Base-by-base conservation (phyloP, 2,797 vertebrate species). In the Gephyroberyx darwinii region DNA sequence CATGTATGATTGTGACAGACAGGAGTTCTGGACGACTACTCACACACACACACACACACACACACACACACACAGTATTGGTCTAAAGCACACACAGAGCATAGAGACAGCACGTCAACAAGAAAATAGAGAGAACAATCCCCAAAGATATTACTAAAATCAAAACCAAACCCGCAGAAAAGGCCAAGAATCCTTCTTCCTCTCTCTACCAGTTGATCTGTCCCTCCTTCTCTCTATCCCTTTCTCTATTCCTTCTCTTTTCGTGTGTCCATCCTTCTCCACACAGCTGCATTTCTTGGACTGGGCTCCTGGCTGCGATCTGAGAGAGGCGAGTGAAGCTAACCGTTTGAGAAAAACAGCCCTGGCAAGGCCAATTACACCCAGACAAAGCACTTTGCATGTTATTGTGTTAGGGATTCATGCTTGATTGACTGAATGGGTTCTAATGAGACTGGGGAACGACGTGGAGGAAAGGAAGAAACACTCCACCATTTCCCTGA, bases 351-450 rank as follows among this genome's bases (percentile, higher is more conserved):
- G 81, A 84, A 86, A 86, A 88, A 85, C 84, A 77, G 81, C 84
- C 83, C 86, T 84, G 85, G 86, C 84, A 83, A 89, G 87, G 87
- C 86, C 87, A 92, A 91, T 91, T 91, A 90, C 86, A 88, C 78
- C 77, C 85, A 90, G 84, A 91, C 91, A 90, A 91, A 91, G 84
- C 90, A 87, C 86, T 90, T 85, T 90, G 89, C 90, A 88, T 91
- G 91, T 90, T 90, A 88, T 91, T 91, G 88, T 91, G 89, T 90
- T 89, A 86, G 81, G 75, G 84, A 91, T 90, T 91, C 89, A 90
- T 84, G 90, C 86, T 87, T 91, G 90, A 90, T 90, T 91, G 90
- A 90, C 89, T 88, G 91, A 92, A 91, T 88, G 80, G 87, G 72
- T 90, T 88, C 89, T 90, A 90, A 90, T 88, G 91, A 90, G 89